A percentile compares a stretch with the other conserved stretches of the same genome.
phyloP scores from a whole-genome alignment of 2,888 invertebrate species.

The Sphaerophoria taeniata region DNA sequence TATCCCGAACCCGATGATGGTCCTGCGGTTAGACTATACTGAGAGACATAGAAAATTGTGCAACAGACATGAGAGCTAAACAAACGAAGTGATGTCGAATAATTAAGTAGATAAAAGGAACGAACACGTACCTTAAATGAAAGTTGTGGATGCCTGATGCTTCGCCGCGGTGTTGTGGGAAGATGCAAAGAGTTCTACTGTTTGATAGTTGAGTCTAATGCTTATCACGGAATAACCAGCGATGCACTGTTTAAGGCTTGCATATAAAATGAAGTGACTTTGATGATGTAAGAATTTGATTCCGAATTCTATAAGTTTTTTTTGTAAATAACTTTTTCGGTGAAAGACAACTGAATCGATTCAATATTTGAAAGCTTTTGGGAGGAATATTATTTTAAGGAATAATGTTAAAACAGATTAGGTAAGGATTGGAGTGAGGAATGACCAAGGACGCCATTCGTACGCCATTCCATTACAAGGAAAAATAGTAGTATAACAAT shows the following conservation, averaged over 20 bases:
- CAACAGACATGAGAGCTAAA: conserved; percentile 70
- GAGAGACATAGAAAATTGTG: conserved; percentile 58
- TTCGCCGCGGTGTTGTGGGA: background rate
- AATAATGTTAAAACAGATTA: too few species aligned
- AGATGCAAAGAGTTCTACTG: background rate
- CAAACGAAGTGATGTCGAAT: conserved; percentile 65
- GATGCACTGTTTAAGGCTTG: conserved; percentile 10
- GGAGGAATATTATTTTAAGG: too few species aligned
- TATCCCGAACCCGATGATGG: background rate
- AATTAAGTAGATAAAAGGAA: conserved; percentile 66
- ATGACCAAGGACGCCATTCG: too few species aligned
- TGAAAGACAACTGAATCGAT: background rate
- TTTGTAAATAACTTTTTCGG: background rate
- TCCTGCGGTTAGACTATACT: conserved; percentile 8
- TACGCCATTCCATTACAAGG: too few species aligned
- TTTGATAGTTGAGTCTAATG: conserved; percentile 10
- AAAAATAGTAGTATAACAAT: too few species aligned
- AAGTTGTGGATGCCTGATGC: conserved; percentile 32
- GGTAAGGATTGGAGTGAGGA: too few species aligned
- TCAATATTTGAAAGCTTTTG: background rate
- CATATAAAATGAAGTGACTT: conserved; percentile 5
- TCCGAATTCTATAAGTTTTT: conserved; percentile 4
- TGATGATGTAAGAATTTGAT: conserved; percentile 9
- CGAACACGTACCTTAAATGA: conserved; percentile 37
- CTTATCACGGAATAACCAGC: conserved; percentile 18